phyloP scores from a whole-genome alignment of 2,888 invertebrate species.

The Tortrix viridana region DNA sequence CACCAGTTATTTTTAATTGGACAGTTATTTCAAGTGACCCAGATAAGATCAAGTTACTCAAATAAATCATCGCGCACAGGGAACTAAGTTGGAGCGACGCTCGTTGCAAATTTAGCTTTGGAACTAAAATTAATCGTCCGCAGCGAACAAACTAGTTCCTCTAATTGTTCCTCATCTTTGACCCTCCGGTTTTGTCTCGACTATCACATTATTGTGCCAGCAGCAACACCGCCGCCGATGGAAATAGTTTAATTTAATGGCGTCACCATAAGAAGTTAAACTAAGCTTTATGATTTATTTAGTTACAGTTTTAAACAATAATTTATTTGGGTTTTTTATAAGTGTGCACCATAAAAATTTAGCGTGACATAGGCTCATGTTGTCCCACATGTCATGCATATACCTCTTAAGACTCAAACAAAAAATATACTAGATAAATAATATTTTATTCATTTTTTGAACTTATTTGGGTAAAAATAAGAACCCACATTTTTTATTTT shows the following conservation, averaged over 20 bases:
- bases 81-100: conserved; percentile 59
- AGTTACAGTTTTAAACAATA: too few species aligned
- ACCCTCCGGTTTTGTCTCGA: conserved; percentile 65
- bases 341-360: too few species aligned
- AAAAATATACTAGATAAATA: too few species aligned
- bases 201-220: conserved; percentile 59
- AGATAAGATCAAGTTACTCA: conserved; percentile 48
- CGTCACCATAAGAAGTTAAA: background rate
- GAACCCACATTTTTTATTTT: too few species aligned
- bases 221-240: conserved; percentile 52
- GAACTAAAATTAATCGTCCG: conserved; percentile 74
- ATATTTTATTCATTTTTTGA: too few species aligned
- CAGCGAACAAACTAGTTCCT: conserved; percentile 68
- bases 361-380: too few species aligned
- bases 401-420: too few species aligned
- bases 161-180: conserved; percentile 72
- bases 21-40: conserved; percentile 27
- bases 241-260: conserved; percentile 25
- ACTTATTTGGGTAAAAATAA: too few species aligned
- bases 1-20: background rate
- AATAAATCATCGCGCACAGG: conserved; percentile 51
- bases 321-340: too few species aligned
- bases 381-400: too few species aligned
- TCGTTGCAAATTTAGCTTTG: conserved; percentile 60
- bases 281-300: too few species aligned